A percentile compares a stretch with the other conserved stretches of the same genome.
phyloP scores from a whole-genome alignment of 2,113 vertebrate genomes.

The Pseudopipra pipra region DNA sequence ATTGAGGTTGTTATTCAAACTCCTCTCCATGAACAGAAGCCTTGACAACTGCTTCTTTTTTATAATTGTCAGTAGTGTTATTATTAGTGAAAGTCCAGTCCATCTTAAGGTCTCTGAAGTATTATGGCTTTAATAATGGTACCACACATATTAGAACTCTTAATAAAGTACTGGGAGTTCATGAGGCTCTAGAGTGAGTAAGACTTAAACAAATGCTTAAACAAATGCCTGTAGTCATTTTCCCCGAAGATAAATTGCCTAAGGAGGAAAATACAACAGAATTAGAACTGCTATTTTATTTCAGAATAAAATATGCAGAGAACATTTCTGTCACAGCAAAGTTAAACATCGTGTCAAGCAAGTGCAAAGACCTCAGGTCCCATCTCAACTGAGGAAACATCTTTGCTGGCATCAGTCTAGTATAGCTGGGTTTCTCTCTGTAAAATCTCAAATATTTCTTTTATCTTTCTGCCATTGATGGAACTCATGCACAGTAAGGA shows the following conservation, averaged over 20 bases:
- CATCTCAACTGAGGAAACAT: background rate
- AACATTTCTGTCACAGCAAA: background rate
- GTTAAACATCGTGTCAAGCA: background rate
- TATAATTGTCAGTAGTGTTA: background rate
- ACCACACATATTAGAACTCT: background rate
- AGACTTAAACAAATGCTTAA: background rate
- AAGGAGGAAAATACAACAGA: background rate
- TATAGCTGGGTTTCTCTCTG: background rate
- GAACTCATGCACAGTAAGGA: background rate
- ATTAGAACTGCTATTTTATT: background rate
- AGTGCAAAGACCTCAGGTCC: background rate
- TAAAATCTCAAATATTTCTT: background rate
- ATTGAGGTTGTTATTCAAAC: background rate
- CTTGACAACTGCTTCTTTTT: background rate
- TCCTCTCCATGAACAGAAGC: background rate
- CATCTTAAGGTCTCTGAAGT: background rate
- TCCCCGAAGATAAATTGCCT: background rate
- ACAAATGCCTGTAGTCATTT: background rate
- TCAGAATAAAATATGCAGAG: background rate
- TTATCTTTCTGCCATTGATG: background rate
- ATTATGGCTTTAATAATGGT: background rate
- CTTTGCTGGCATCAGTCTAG: background rate
- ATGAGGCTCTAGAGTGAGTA: background rate
- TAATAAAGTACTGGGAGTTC: background rate
- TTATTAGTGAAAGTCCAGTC: background rate